Base-by-base conservation (phyloP, 2,888 invertebrate species). In the Subacronicta megacephala region DNA sequence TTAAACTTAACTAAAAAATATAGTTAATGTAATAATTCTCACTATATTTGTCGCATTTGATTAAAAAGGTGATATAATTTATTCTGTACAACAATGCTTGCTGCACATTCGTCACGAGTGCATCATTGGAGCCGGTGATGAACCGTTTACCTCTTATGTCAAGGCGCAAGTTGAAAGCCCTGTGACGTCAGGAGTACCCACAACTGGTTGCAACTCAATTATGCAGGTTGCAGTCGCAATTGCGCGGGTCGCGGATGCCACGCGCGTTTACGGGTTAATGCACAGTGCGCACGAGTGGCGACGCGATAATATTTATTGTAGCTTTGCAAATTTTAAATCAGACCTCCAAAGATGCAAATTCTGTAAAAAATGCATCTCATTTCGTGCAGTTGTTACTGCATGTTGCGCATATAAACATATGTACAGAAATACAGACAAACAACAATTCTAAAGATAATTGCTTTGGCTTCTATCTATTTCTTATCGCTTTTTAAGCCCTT, bases 161-260 rank as follows among this genome's bases (percentile, higher is more conserved):
- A 60, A 64, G 47, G 56, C 54, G 17, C 18, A 37, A 50, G 42
- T 50, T 40, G 41, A 46, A 42, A 46, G 44, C 33, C 51, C 64
- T 74, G 58, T 64, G 66, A 55, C 72, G 75, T 71, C 36, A 40
- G 4, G 40, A 49, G 7, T 23, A 17, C n/a, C n/a, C n/a, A n/a
- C 44, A 31, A 35, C 42, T 38, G 23, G 26, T 35, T 41, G 51
- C 47, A 49, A 52, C 12, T 43, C 43, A 72, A 46, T 41, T 33
- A 72, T 72, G 72, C 52, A 66, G 40, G 47, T 49, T 16, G 10
- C 29, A 40, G 33, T 29, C 13, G 38, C 26, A 18, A 43, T 51
- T 41, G 67, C 45, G 53, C 49, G 18, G 71, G 66, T 52, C 51
- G 45, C 13, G 37, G 18, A 35, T 16, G 20, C 33, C 33, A 40